Conservation (phyloP, 2,113 vertebrate species). For the Oryzias melastigma region DNA sequence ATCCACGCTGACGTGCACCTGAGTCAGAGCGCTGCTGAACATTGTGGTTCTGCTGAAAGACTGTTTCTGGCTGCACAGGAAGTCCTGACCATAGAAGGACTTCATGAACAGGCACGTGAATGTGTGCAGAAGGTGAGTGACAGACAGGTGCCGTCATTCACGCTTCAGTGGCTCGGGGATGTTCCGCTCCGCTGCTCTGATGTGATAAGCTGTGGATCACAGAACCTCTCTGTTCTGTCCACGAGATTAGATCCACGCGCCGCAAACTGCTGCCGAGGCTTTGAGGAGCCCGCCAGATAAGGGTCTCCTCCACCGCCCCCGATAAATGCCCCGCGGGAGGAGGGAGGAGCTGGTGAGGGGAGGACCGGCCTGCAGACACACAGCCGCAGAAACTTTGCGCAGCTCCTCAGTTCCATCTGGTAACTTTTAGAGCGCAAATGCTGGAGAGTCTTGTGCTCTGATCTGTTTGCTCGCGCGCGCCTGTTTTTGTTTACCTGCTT, state of each 20-base stretch:
- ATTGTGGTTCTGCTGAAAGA: slow-evolving; percentile 40
- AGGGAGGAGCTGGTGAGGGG: slow-evolving; percentile 48
- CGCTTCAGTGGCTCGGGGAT: slow-evolving; percentile 4
- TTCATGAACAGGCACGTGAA: slow-evolving; percentile 48
- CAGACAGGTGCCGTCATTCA: background rate
- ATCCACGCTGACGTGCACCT: no score
- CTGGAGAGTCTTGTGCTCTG: no score
- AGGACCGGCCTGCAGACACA: slow-evolving; percentile 13
- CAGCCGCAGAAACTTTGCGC: slow-evolving; percentile 1
- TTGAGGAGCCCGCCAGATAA: slow-evolving; percentile 6
- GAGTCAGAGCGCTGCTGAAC: no score
- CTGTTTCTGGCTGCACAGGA: slow-evolving; percentile 47
- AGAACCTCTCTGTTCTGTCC: slow-evolving; percentile 27
- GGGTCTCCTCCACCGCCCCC: slow-evolving; percentile 18
- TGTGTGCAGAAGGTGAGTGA: slow-evolving; percentile 23
- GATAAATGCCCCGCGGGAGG: slow-evolving; percentile 34
- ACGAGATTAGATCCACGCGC: slow-evolving; percentile 28
- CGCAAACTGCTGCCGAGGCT: slow-evolving; percentile 1
- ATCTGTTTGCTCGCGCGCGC: background rate
- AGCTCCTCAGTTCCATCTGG: background rate
- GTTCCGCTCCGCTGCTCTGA: slow-evolving; percentile 24
- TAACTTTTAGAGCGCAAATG: background rate
- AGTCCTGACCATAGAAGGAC: slow-evolving; percentile 55
- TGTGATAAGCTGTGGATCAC: slow-evolving; percentile 51
- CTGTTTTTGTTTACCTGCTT: slow-evolving; percentile 2